Conservation (phyloP, 2,113 vertebrate genomes). For the Tetraodon nigroviridis region DNA sequence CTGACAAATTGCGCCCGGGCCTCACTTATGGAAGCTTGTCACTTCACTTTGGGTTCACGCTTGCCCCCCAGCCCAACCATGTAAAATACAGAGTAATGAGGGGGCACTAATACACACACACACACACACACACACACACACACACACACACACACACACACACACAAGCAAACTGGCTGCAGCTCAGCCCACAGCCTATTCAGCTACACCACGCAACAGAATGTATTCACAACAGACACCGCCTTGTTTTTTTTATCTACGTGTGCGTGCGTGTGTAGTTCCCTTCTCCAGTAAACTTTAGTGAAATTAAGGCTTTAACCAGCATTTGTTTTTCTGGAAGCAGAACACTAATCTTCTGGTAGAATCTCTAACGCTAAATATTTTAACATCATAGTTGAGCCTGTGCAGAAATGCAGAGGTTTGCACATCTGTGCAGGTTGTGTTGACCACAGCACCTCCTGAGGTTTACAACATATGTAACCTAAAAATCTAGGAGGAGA, state of each 20-base stretch:
- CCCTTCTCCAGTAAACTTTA: too few species aligned
- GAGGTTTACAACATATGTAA: background rate
- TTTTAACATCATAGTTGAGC: too few species aligned
- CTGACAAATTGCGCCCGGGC: constrained; percentile 52
- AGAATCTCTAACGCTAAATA: too few species aligned
- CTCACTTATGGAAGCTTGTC: constrained; percentile 53
- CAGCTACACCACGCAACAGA: too few species aligned
- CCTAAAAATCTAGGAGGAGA: constrained; percentile 34
- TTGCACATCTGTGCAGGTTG: background rate
- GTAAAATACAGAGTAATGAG: constrained; percentile 30
- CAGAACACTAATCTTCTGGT: too few species aligned
- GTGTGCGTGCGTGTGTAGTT: too few species aligned
- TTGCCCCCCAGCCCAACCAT: constrained; percentile 7
- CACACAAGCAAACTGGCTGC: constrained; percentile 4
- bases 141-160: constrained; percentile 1
- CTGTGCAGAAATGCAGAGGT: too few species aligned
- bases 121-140: too few species aligned
- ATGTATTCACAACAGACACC: too few species aligned
- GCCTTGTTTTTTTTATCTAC: too few species aligned
- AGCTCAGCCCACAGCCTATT: background rate
- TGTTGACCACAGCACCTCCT: background rate
- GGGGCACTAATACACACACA: constrained; percentile 25
- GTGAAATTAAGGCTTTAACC: too few species aligned
- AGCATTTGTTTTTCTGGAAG: too few species aligned
- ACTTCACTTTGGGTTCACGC: constrained; percentile 43